Evolutionary conservation across 2,888 invertebrate genomes (phyloP), one percentile per base, ranked within the genome.

Genomic region (Panorpa germanica): DNA sequence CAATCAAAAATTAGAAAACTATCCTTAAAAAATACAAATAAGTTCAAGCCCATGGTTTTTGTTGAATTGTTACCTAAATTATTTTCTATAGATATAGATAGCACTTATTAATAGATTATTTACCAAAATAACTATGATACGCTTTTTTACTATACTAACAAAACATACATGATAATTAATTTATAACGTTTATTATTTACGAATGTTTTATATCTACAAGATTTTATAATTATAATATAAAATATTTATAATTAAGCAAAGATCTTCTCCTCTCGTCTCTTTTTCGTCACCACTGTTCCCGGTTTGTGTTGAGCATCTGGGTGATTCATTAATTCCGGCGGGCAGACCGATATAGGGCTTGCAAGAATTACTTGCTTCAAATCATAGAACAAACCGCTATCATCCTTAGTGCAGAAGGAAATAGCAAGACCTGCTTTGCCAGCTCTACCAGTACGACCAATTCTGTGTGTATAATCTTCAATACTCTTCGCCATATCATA

Each of bases 401-500:
- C 98, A 40, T 98, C 96, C 49, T 95, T 93, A 0, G 98, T 99
- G 29, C 90, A 72, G 59, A 99, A 96, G 9, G 90, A 82, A 38
- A 98, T 77, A 11, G 98, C 95, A 42, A 82, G 71, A 57, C 98
- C 98, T 43, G 77, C 80, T 56, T 98, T 98, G 28, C 98, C 98
- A 2, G 96, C 98, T 59, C 98, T 85, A 45, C 96, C 98, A 0
- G 95, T 98, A 62, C 96, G 76, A 52, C 96, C 98, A 47, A 98
- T 96, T 63, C 98, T 81, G 75, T 93, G 88, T 2, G 90, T 88
- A 46, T 90, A 90, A 56, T 88, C 88, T 65, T 99, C 98, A 45
- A 99, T 96, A 11, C 80, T 74, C 55, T 98, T 98, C 1, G 98
- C 95, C 98, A 99, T 99, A 50, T 99, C 98, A 46, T 99, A 99